Conservation (phyloP, 1,140 invertebrate species). For the Drosophila bocki region DNA sequence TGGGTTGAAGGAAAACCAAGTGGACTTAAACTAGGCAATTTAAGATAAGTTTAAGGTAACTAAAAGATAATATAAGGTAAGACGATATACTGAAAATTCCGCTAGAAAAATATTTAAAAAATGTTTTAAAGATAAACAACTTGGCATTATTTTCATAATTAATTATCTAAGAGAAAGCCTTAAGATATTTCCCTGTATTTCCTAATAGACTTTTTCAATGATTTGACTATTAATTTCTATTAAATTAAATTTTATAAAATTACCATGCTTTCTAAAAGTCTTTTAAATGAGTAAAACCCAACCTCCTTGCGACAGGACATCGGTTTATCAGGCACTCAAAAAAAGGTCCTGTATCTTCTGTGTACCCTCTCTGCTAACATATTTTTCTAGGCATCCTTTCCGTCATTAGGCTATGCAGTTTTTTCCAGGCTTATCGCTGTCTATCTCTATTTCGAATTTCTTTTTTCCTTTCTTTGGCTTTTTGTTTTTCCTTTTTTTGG, state of each 20-base stretch:
- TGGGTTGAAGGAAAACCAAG: not conserved
- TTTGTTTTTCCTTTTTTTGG: not conserved
- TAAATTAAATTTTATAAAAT: not conserved
- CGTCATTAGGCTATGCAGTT: conserved; percentile 64
- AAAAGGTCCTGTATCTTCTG: conserved; percentile 49
- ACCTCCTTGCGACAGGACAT: not conserved
- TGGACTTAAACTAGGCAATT: not conserved
- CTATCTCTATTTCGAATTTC: conserved; percentile 26
- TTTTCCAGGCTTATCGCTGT: conserved; percentile 42
- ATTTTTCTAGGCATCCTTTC: conserved; percentile 5
- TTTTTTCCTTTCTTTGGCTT: conserved; percentile 2
- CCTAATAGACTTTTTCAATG: not conserved
- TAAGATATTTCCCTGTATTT: not conserved
- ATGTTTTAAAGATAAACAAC: not conserved
- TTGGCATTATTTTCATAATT: not conserved
- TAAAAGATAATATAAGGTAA: not conserved
- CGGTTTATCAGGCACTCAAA: conserved; percentile 22
- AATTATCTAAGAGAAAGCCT: not conserved
- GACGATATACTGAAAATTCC: not conserved
- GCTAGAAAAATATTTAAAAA: not conserved
- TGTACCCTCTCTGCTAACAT: conserved; percentile 4
- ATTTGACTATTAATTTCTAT: no score
- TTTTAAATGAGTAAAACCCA: not conserved
- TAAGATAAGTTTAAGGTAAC: not conserved
- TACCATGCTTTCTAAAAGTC: no score